phyloP scores from a whole-genome alignment of 2,797 vertebrate genomes.

The Acrocephalus scirpaceus region DNA sequence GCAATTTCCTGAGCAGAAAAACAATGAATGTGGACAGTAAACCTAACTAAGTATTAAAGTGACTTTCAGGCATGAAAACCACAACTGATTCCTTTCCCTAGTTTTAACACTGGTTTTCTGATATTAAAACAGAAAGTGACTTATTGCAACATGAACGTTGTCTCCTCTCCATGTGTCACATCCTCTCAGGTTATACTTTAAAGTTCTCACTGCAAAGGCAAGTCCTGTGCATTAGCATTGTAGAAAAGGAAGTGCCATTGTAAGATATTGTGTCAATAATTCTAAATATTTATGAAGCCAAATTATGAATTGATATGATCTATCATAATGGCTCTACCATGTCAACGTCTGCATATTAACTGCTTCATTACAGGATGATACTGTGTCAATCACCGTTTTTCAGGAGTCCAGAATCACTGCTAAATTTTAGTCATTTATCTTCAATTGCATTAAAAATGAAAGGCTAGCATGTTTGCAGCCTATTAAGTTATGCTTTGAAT shows the following conservation, averaged over 20 bases:
- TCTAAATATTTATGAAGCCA: constrained; percentile 42
- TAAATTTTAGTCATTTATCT: constrained; percentile 39
- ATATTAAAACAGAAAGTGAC: not conserved
- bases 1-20: not conserved
- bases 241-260: not conserved
- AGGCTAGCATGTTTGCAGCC: constrained; percentile 25
- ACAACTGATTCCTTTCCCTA: not conserved
- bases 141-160: not conserved
- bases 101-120: not conserved
- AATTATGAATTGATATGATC: constrained; percentile 40
- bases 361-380: constrained; percentile 35
- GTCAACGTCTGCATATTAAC: constrained; percentile 32
- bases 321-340: constrained; percentile 10
- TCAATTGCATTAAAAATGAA: constrained; percentile 58
- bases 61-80: not conserved
- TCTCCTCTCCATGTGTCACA: not conserved
- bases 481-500: constrained; percentile 17
- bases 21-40: not conserved
- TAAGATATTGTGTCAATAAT: constrained; percentile 7
- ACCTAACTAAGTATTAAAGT: not conserved
- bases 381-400: constrained; percentile 24
- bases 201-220: not conserved
- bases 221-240: not conserved
- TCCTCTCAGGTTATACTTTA: not conserved
- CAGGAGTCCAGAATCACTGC: not conserved